Conservation (phyloP, 2,888 invertebrate species). For the Ophion slaviceki region DNA sequence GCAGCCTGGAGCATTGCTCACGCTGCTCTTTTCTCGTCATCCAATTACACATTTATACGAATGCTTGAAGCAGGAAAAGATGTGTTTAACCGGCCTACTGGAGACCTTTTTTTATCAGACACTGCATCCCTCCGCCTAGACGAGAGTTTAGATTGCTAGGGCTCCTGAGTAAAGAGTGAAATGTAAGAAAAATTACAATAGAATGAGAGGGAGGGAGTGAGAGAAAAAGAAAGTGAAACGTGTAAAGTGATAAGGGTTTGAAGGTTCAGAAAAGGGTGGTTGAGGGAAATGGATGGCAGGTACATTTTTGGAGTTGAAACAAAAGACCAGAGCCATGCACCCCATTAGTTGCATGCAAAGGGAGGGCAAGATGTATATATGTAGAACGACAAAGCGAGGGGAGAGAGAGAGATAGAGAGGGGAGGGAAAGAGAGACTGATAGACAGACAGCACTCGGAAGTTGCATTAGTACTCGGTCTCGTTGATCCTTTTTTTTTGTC, state of each 20-base stretch:
- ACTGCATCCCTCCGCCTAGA: background rate
- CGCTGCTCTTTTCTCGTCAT: conserved; percentile 19
- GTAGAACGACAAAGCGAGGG: background rate
- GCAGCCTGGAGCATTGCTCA: background rate
- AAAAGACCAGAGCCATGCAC: conserved; percentile 64
- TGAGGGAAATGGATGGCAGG: conserved; percentile 25
- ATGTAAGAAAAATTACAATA: background rate
- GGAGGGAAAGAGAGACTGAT: background rate
- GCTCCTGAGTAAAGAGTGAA: background rate
- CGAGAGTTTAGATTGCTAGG: conserved; percentile 21
- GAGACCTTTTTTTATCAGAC: background rate
- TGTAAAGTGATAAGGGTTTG: background rate
- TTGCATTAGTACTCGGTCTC: conserved; percentile 67
- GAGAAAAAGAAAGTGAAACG: background rate
- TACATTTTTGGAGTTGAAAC: conserved; percentile 62
- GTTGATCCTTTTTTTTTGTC: conserved; percentile 39
- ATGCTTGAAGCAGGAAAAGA: conserved; percentile 45
- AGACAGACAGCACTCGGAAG: conserved; percentile 3
- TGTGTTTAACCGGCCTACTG: background rate
- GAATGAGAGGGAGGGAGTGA: background rate
- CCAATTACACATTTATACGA: conserved; percentile 66
- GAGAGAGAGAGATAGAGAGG: conserved; percentile 6
- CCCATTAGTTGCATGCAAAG: conserved; percentile 64
- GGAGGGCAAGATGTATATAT: background rate
- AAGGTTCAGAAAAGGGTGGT: conserved; percentile 12